phyloP scores from a whole-genome alignment of 2,797 vertebrate genomes.

The Mormyrops boulengeri region DNA sequence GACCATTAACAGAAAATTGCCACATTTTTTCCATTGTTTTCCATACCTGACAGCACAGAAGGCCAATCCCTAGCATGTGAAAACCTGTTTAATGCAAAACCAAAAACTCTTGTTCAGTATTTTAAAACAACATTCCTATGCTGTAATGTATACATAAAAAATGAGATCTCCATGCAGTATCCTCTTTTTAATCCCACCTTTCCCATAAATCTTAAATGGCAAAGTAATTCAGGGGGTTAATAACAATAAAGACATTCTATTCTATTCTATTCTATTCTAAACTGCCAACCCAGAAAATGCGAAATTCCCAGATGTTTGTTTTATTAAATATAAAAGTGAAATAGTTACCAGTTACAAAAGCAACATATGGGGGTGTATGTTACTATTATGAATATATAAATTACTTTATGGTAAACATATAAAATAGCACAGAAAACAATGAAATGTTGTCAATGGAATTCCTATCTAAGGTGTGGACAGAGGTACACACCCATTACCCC shows the following conservation, averaged over 20 bases:
- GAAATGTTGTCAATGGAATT: background rate
- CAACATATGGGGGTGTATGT: background rate
- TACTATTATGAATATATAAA: background rate
- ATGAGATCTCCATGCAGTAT: background rate
- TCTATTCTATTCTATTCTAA: background rate
- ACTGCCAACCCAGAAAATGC: background rate
- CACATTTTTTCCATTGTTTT: background rate
- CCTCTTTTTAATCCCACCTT: background rate
- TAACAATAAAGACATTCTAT: background rate
- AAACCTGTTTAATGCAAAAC: background rate
- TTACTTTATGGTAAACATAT: background rate
- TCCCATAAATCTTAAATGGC: background rate
- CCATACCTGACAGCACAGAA: background rate
- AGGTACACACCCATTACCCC: background rate
- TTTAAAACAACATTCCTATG: background rate
- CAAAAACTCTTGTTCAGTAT: background rate
- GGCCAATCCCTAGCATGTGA: background rate
- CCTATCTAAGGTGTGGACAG: background rate
- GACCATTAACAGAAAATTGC: background rate
- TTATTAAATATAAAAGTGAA: background rate
- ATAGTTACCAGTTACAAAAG: slow-evolving; percentile 4
- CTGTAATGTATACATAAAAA: background rate
- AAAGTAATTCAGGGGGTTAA: background rate
- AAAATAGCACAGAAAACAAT: background rate
- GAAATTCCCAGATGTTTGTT: background rate